phyloP scores from a whole-genome alignment of 2,113 vertebrate genomes.

The Pluvianellus socialis region DNA sequence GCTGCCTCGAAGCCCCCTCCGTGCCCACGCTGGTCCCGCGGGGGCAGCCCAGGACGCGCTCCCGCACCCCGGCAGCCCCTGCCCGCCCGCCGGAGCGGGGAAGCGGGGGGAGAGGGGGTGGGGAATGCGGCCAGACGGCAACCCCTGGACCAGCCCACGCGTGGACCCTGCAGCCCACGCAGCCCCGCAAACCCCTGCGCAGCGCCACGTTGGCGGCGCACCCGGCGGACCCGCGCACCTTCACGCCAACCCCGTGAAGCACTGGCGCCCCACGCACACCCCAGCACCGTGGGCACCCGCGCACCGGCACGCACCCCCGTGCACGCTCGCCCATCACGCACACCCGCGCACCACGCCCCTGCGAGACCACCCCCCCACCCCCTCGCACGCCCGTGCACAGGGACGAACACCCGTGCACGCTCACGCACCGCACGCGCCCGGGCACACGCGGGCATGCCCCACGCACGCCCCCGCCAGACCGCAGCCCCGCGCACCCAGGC shows the following conservation, averaged over 20 bases:
- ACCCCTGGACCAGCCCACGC: not conserved
- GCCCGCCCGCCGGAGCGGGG: not conserved
- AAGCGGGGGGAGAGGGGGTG: rapidly evolving
- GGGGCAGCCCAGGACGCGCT: not conserved
- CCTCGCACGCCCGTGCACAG: not conserved
- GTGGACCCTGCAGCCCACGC: not conserved
- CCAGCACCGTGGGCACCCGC: too few species aligned
- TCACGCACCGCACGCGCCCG: not conserved
- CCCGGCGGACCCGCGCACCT: not conserved
- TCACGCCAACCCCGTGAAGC: not conserved
- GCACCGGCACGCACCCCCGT: not conserved
- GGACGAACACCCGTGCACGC: not conserved
- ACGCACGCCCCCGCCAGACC: too few species aligned
- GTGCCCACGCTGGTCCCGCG: too few species aligned
- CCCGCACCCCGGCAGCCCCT: too few species aligned
- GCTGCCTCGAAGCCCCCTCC: not conserved
- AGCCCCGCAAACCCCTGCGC: too few species aligned
- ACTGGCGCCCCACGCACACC: not conserved
- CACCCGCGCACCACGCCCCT: too few species aligned
- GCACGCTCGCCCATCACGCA: not conserved
- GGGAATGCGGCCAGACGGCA: not conserved
- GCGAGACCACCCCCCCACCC: not conserved
- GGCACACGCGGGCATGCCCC: not conserved
- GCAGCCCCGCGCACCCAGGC: not conserved
- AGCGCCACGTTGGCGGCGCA: too few species aligned